These are phyloP conservation scores for Mastomys natalensis DNA, from an alignment of 2,113 vertebrate genomes.

Conservation along the genomic window DNA sequence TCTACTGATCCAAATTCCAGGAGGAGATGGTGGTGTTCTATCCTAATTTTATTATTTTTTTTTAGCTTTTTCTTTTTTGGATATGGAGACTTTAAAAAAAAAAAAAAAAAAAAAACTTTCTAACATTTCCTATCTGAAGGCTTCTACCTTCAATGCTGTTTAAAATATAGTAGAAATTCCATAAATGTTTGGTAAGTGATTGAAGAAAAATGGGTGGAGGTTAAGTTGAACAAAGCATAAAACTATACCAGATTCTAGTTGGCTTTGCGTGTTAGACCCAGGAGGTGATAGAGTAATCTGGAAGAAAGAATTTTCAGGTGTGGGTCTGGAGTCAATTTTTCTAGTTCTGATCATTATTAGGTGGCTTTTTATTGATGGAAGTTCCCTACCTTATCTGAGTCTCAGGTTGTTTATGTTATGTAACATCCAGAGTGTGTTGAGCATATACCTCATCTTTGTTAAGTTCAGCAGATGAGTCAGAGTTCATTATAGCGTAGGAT, in stretches of 20 bases:
- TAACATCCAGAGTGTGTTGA: neutral
- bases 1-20: neutral
- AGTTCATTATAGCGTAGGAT: constrained; percentile 4
- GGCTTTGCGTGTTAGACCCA: constrained; percentile 12
- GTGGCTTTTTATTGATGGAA: neutral
- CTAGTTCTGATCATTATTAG: constrained; percentile 14
- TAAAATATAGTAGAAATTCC: constrained; percentile 11
- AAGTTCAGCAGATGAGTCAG: constrained; percentile 42
- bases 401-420: neutral
- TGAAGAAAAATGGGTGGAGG: constrained; percentile 15
- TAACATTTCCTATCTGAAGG: neutral
- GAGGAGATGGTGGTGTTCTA: neutral
- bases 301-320: neutral
- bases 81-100: neutral
- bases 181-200: constrained; percentile 49
- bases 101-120: too few species aligned
- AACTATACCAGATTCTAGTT: constrained; percentile 15
- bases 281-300: neutral
- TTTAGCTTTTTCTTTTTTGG: neutral
- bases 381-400: constrained; percentile 32
- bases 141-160: constrained; percentile 31
- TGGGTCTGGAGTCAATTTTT: constrained; percentile 19
- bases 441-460: constrained; percentile 7
- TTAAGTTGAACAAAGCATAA: constrained; percentile 27
- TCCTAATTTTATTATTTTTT: constrained; percentile 30